Percentiles rank a stretch among this genome's conserved stretches.
Conservation (phyloP, 2,113 vertebrate genomes). For the Carassius gibelio region DNA sequence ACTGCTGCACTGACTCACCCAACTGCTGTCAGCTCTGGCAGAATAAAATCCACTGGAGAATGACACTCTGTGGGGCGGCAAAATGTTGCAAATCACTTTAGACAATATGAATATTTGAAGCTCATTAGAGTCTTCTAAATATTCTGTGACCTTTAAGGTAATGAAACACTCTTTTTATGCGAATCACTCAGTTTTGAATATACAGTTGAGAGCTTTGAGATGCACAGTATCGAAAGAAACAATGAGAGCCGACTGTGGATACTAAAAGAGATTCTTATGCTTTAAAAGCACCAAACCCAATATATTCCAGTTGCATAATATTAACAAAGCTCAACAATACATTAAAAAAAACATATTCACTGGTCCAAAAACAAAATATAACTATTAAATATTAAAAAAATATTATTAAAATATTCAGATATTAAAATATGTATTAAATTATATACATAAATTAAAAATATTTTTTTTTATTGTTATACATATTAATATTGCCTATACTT, state of each 20-base stretch:
- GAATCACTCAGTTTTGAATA: not conserved
- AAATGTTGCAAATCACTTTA: conserved; percentile 13
- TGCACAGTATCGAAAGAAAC: not conserved
- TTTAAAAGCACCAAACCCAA: not conserved
- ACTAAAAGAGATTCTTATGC: not conserved
- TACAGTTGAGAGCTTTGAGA: not conserved
- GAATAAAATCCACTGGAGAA: conserved; percentile 9
- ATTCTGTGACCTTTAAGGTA: conserved; percentile 20
- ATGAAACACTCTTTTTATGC: not conserved
- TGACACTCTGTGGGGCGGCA: not conserved
- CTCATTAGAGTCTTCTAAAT: conserved; percentile 10
- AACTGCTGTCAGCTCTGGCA: not conserved
- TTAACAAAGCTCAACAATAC: no score
- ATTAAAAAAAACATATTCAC: no score
- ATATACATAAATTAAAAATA: not conserved
- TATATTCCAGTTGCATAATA: not conserved
- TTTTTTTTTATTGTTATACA: no score
- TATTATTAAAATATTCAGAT: no score
- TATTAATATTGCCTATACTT: no score
- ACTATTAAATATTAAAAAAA: no score
- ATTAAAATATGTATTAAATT: not conserved
- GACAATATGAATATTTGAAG: conserved; percentile 22
- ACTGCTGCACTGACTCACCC: conserved; percentile 5
- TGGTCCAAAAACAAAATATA: no score
- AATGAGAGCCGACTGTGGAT: not conserved